Evolutionary conservation across 1,140 invertebrate species (phyloP).

Genomic region (Drosophila mayri): DNA sequence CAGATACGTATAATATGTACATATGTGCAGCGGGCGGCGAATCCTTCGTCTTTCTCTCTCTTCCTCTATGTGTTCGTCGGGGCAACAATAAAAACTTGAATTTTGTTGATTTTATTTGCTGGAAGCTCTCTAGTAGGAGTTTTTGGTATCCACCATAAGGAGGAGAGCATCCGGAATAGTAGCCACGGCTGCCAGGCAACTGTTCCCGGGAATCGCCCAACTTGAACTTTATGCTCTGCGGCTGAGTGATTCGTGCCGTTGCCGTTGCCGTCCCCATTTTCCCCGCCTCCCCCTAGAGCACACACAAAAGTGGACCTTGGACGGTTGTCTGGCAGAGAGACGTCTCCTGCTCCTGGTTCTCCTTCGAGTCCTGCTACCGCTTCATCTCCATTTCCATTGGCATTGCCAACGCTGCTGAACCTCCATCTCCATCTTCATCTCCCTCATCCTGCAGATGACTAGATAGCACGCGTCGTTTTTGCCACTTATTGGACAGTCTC

Average conservation of each 20-base stretch:
- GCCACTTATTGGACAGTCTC: slow-evolving; percentile 76
- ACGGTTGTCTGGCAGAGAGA: slow-evolving; percentile 43
- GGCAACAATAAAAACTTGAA: slow-evolving; percentile 80
- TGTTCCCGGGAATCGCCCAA: slow-evolving; percentile 67
- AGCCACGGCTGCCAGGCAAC: slow-evolving; percentile 40
- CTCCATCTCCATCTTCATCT: slow-evolving; percentile 10
- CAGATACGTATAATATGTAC: slow-evolving; percentile 17
- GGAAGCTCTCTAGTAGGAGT: slow-evolving; percentile 23
- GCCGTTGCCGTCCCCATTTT: too few species aligned
- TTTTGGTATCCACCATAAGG: slow-evolving; percentile 36
- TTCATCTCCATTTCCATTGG: slow-evolving; percentile 5
- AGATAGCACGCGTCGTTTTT: slow-evolving; percentile 75
- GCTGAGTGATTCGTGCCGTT: slow-evolving; percentile 73
- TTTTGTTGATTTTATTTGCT: slow-evolving; percentile 78
- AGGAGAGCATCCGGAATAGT: neutral
- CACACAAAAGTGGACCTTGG: slow-evolving; percentile 67
- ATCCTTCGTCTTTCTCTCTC: slow-evolving; percentile 6
- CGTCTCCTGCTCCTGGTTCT: neutral
- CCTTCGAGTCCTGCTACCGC: neutral
- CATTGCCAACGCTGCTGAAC: slow-evolving; percentile 9
- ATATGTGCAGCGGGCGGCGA: slow-evolving; percentile 29
- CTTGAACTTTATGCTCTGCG: slow-evolving; percentile 79
- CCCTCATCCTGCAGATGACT: slow-evolving; percentile 50
- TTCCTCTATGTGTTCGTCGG: neutral
- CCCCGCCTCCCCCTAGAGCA: neutral